Evolutionary conservation across 2,797 vertebrate genomes (phyloP).

Genomic region (Chaenodraco wilsoni): DNA sequence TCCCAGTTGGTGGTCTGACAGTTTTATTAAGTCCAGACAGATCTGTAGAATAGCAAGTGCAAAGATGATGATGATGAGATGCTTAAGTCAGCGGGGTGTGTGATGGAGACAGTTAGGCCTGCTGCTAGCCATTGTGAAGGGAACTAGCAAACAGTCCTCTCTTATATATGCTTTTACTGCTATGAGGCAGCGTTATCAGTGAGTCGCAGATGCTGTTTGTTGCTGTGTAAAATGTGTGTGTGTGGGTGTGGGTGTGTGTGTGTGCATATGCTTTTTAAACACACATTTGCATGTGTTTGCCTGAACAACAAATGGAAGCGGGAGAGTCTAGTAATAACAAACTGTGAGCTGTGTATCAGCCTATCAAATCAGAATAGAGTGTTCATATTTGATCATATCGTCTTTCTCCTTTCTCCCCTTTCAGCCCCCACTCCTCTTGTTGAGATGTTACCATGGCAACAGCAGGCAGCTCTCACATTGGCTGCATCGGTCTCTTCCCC

Average conservation of each 20-base stretch:
- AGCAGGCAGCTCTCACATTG: slow-evolving; percentile 67
- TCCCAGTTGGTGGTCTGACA: slow-evolving; percentile 66
- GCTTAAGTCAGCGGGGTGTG: slow-evolving; percentile 68
- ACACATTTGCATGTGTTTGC: slow-evolving; percentile 22
- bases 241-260: slow-evolving; percentile 23
- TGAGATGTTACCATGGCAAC: slow-evolving; percentile 81
- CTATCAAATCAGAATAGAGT: slow-evolving; percentile 72
- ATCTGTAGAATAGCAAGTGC: slow-evolving; percentile 50
- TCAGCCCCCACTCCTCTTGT: slow-evolving; percentile 67
- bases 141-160: slow-evolving; percentile 51
- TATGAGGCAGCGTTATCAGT: slow-evolving; percentile 62
- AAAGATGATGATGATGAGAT: slow-evolving; percentile 63
- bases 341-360: slow-evolving; percentile 69
- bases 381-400: slow-evolving; percentile 74
- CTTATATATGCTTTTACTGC: slow-evolving; percentile 57
- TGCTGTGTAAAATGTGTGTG: slow-evolving; percentile 33
- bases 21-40: slow-evolving; percentile 69
- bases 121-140: slow-evolving; percentile 61
- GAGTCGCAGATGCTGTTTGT: slow-evolving; percentile 65
- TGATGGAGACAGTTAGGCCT: slow-evolving; percentile 63
- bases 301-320: slow-evolving; percentile 44
- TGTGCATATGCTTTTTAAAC: slow-evolving; percentile 7
- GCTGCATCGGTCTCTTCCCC: slow-evolving; percentile 61
- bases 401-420: slow-evolving; percentile 2
- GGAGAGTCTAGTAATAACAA: slow-evolving; percentile 63